Percentiles rank a stretch among this genome's conserved stretches.
Evolutionary conservation across 35 echinoderm and acorn worm genomes (phyloP).

Genomic region (Heliocidaris erythrogramma): DNA sequence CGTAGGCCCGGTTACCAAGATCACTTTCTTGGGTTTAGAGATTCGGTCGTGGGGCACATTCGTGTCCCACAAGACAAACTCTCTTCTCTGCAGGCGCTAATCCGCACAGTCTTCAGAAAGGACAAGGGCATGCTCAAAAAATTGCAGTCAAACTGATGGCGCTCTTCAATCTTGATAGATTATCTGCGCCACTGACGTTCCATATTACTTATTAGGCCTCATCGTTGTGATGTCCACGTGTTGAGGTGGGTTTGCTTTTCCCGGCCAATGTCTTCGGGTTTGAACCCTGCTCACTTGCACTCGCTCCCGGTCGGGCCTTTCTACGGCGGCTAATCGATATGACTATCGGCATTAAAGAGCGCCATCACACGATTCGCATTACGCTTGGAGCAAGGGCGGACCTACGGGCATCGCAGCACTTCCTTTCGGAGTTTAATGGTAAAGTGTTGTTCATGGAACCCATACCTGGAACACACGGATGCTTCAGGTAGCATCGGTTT

Average conservation of each 20-base stretch:
- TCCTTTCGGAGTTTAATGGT: conserved; percentile 43
- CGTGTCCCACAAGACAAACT: conserved; percentile 22
- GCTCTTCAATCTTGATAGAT: no score
- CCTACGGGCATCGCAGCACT: conserved; percentile 1
- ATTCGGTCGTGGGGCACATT: not conserved
- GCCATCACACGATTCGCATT: not conserved
- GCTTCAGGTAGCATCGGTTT: conserved; percentile 34
- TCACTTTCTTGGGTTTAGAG: conserved; percentile 51
- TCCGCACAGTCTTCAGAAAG: not conserved
- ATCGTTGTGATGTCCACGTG: no score
- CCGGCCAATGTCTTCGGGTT: not conserved
- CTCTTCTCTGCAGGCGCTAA: not conserved
- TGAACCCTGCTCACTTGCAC: conserved; percentile 13
- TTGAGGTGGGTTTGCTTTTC: no score
- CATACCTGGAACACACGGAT: not conserved
- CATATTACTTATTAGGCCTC: no score
- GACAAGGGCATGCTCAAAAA: not conserved
- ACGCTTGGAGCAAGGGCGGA: not conserved
- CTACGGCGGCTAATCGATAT: conserved; percentile 29
- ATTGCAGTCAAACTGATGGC: conserved; percentile 11
- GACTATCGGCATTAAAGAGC: not conserved
- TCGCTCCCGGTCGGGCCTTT: conserved; percentile 2
- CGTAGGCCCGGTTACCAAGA: not conserved
- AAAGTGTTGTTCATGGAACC: not conserved
- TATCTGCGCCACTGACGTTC: no score